Conservation (phyloP, 2,113 vertebrate genomes). For the Coturnix japonica region DNA sequence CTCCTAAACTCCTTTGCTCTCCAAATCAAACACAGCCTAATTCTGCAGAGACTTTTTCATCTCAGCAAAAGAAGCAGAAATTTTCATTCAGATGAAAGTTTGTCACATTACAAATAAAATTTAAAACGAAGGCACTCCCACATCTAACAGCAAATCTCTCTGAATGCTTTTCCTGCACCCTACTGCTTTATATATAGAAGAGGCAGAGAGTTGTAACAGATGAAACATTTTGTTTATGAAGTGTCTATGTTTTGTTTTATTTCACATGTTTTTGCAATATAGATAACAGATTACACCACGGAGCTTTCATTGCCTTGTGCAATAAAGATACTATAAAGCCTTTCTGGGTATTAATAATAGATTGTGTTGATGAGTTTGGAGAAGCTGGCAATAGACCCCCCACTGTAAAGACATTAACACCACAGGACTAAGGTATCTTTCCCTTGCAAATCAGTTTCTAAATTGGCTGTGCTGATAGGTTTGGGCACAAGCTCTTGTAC, state of each 20-base stretch:
- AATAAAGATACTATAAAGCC: conserved; percentile 77
- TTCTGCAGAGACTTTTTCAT: not conserved
- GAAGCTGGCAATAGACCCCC: conserved; percentile 85
- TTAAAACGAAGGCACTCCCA: conserved; percentile 52
- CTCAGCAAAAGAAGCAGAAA: not conserved
- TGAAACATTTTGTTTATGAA: conserved; percentile 84
- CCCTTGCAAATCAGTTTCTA: conserved; percentile 78
- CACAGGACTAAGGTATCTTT: conserved; percentile 73
- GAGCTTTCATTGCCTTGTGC: conserved; percentile 77
- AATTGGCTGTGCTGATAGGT: conserved; percentile 75
- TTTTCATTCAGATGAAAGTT: not conserved
- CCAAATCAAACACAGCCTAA: not conserved
- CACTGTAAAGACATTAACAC: conserved; percentile 79
- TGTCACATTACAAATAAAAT: not conserved
- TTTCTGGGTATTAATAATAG: conserved; percentile 86
- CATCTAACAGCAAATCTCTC: conserved; percentile 71
- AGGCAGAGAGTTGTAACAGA: conserved; percentile 75
- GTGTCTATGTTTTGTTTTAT: conserved; percentile 79
- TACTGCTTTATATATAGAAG: conserved; percentile 79
- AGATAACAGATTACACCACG: conserved; percentile 82
- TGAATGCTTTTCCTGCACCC: conserved; percentile 74
- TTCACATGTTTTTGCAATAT: conserved; percentile 81
- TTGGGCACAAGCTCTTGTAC: conserved; percentile 46
- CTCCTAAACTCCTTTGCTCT: not conserved
- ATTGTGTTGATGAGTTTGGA: conserved; percentile 86